Evolutionary conservation across 2,113 vertebrate genomes (phyloP).

Genomic region (Ancistrus triradiatus): DNA sequence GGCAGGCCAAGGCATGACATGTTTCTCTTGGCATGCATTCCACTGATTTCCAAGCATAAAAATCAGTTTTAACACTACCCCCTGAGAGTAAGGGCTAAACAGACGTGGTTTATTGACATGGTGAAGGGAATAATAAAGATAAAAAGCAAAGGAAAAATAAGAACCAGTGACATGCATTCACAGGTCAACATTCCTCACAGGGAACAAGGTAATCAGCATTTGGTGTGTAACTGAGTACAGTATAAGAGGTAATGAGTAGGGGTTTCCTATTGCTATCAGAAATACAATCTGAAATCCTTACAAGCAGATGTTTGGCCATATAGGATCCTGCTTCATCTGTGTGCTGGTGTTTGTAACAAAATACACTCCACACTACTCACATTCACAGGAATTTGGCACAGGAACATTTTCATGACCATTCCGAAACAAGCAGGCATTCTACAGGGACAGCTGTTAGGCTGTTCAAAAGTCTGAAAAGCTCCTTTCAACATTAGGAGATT

Average conservation of each 20-base stretch:
- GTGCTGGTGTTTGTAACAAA: not conserved
- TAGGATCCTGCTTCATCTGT: not conserved
- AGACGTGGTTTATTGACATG: not conserved
- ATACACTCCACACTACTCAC: too few species aligned
- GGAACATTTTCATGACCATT: not conserved
- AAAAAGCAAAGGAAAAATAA: slow-evolving; percentile 2
- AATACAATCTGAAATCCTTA: not conserved
- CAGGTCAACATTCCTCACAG: not conserved
- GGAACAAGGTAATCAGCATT: not conserved
- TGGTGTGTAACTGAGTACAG: not conserved
- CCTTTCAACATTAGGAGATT: too few species aligned
- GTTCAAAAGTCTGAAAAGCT: too few species aligned
- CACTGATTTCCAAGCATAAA: not conserved
- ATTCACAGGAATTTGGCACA: too few species aligned
- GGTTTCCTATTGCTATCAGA: not conserved
- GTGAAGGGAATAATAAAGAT: not conserved
- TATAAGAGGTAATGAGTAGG: not conserved
- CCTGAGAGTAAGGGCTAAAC: not conserved
- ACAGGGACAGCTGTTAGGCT: too few species aligned
- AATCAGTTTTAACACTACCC: not conserved
- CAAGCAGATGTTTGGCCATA: slow-evolving; percentile 12
- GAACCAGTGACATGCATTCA: not conserved
- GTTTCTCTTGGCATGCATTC: slow-evolving; percentile 4
- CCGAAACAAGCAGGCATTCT: not conserved
- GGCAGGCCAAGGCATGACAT: not conserved